phyloP scores from a whole-genome alignment of 2,797 vertebrate genomes.

The Brachyalestes nurse region DNA sequence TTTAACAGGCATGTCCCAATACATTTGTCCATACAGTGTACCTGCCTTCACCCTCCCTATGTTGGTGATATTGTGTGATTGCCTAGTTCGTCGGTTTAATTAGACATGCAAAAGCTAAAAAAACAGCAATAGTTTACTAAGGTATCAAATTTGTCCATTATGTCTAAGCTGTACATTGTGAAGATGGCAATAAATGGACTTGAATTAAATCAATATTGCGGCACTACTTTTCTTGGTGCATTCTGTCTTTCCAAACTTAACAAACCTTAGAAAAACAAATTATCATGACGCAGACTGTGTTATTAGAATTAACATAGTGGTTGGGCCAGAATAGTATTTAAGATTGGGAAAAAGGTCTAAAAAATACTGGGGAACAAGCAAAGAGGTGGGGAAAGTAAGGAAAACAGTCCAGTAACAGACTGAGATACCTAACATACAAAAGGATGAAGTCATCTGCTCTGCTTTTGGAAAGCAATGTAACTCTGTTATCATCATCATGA shows the following conservation, averaged over 20 bases:
- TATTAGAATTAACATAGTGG: background rate
- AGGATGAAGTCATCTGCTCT: constrained; percentile 33
- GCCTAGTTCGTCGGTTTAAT: too few relatives aligned
- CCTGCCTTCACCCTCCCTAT: too few relatives aligned
- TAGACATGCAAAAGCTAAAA: too few relatives aligned
- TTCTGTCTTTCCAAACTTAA: background rate
- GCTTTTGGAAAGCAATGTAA: constrained; percentile 42
- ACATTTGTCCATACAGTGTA: too few relatives aligned
- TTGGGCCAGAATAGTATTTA: background rate
- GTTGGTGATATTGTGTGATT: too few relatives aligned
- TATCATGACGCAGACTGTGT: background rate
- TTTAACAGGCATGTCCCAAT: too few relatives aligned
- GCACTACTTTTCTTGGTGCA: background rate
- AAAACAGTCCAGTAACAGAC: background rate
- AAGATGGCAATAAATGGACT: too few relatives aligned
- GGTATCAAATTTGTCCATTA: too few relatives aligned
- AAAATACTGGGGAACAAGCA: background rate
- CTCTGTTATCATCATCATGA: constrained; percentile 12
- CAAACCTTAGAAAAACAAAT: too few relatives aligned
- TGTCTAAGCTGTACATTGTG: too few relatives aligned
- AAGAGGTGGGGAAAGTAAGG: background rate
- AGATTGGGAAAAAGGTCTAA: constrained; percentile 8
- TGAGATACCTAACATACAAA: constrained; percentile 22
- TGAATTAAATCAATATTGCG: too few relatives aligned
- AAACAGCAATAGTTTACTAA: too few relatives aligned